Evolutionary conservation across 2,113 vertebrate species (phyloP).

Genomic region (Misgurnus mizolepis): DNA sequence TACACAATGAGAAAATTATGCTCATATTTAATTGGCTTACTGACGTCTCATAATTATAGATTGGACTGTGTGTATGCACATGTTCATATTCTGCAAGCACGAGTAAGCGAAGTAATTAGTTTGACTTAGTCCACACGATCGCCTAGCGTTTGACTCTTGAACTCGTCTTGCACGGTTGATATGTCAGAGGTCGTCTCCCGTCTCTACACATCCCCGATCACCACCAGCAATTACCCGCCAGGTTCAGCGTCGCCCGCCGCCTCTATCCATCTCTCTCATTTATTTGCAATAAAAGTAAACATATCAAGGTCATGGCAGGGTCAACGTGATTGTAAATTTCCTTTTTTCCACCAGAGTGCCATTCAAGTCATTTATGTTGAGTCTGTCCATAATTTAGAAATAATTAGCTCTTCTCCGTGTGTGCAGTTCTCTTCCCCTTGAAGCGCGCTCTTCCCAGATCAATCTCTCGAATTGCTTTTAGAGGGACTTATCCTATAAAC

Average conservation of each 20-base stretch:
- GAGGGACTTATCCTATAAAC: conserved; percentile 15
- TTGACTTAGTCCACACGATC: conserved; percentile 51
- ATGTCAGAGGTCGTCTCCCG: conserved; percentile 50
- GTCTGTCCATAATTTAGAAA: conserved; percentile 40
- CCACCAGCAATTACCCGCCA: conserved; percentile 67
- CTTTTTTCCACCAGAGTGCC: neutral
- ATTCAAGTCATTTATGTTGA: conserved; percentile 24
- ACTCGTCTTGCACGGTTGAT: conserved; percentile 49
- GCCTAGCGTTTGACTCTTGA: conserved; percentile 62
- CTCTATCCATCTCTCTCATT: conserved; percentile 5
- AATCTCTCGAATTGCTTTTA: conserved; percentile 40
- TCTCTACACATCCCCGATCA: conserved; percentile 63
- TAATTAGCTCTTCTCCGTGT: conserved; percentile 32
- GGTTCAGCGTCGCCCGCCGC: neutral
- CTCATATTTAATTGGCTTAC: neutral
- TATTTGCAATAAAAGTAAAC: conserved; percentile 14
- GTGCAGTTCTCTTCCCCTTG: conserved; percentile 9
- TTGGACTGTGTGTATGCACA: neutral
- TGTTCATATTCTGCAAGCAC: conserved; percentile 26
- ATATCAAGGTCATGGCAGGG: conserved; percentile 3
- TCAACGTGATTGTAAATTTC: conserved; percentile 10
- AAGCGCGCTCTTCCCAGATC: conserved; percentile 14
- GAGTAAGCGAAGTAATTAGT: conserved; percentile 67
- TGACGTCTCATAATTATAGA: neutral
- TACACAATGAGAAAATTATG: neutral